Evolutionary conservation across 64 coral and sea anemone genomes (phyloP).

Genomic region (Pocillopora verrucosa): DNA sequence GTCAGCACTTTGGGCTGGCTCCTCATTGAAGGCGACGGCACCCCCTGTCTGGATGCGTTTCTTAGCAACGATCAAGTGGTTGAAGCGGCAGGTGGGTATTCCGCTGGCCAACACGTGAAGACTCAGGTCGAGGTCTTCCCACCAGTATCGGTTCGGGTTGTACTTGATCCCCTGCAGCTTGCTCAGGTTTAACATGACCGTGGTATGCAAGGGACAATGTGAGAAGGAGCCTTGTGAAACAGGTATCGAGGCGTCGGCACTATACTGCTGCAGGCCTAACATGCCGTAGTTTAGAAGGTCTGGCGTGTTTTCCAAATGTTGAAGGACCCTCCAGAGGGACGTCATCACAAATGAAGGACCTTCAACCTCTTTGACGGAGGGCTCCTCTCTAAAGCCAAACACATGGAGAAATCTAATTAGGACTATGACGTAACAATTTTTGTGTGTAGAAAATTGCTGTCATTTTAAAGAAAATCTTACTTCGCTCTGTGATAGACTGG

Average conservation of each 20-base stretch:
- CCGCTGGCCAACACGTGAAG: slow-evolving; percentile 46
- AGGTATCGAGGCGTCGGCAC: slow-evolving; percentile 44
- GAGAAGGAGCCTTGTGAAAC: slow-evolving; percentile 61
- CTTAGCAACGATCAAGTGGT: slow-evolving; percentile 74
- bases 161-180: slow-evolving; percentile 28
- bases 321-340: slow-evolving; percentile 60
- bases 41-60: slow-evolving; percentile 78
- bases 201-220: slow-evolving; percentile 31
- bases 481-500: too few relatives aligned
- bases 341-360: slow-evolving; percentile 19
- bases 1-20: slow-evolving; percentile 38
- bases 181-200: slow-evolving; percentile 45
- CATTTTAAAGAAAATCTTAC: too few relatives aligned
- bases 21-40: slow-evolving; percentile 53
- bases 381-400: slow-evolving; percentile 4
- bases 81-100: slow-evolving; percentile 60
- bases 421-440: not conserved
- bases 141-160: slow-evolving; percentile 62
- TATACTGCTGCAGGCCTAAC: slow-evolving; percentile 68
- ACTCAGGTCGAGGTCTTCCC: slow-evolving; percentile 81
- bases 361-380: not conserved
- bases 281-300: slow-evolving; percentile 62
- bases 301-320: slow-evolving; percentile 61
- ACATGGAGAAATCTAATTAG: not conserved
- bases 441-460: too few relatives aligned